phyloP scores from a whole-genome alignment of 2,888 invertebrate species.

The Watsonalla cultraria region DNA sequence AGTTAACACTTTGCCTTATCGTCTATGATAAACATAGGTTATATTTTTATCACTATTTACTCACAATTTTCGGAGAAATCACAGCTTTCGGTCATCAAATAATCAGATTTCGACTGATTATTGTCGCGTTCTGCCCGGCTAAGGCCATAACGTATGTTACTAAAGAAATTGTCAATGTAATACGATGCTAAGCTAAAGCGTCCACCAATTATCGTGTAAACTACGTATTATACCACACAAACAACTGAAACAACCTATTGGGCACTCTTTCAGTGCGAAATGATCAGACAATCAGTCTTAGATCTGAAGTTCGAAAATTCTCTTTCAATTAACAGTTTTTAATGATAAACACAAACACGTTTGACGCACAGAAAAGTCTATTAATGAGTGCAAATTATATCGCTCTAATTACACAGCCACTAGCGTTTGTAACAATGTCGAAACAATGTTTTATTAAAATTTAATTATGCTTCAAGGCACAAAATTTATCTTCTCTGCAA shows the following conservation, averaged over 20 bases:
- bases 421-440: constrained; percentile 13
- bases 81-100: not conserved
- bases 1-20: not conserved
- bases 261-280: constrained; percentile 10
- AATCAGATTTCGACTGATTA: not conserved
- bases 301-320: constrained; percentile 17
- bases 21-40: not conserved
- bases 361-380: constrained; percentile 13
- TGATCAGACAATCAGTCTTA: constrained; percentile 10
- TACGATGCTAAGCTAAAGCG: constrained; percentile 14
- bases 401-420: constrained; percentile 12
- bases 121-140: constrained; percentile 5
- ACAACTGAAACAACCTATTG: constrained; percentile 24
- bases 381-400: constrained; percentile 18
- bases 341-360: constrained; percentile 10
- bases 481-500: constrained; percentile 37
- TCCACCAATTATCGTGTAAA: constrained; percentile 26
- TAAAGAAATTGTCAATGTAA: constrained; percentile 12
- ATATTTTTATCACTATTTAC: not conserved
- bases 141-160: constrained; percentile 14
- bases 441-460: constrained; percentile 19
- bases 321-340: constrained; percentile 11
- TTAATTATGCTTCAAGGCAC: constrained; percentile 39
- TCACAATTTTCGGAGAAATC: not conserved
- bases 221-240: constrained; percentile 20